phyloP scores from a whole-genome alignment of 2,797 vertebrate species.

The Muscicapa striata region DNA sequence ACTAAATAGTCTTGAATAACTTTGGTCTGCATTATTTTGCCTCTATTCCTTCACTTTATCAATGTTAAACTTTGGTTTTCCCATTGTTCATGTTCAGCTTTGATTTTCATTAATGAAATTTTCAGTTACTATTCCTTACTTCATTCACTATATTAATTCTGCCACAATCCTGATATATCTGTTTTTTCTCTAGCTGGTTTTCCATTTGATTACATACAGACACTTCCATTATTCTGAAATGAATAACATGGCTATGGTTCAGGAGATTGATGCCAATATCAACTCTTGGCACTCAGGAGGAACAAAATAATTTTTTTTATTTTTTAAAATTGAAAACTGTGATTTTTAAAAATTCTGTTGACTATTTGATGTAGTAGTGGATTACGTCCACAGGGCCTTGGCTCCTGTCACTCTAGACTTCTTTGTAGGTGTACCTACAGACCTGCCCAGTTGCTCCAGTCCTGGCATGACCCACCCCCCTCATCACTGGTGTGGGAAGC shows the following conservation, averaged over 20 bases:
- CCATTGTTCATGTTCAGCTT: background rate
- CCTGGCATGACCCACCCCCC: rapidly evolving
- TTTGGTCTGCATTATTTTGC: background rate
- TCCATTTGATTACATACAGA: constrained; percentile 9
- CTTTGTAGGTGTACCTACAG: background rate
- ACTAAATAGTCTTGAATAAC: background rate
- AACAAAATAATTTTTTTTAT: background rate
- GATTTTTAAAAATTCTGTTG: background rate
- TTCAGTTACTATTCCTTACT: background rate
- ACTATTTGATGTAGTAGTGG: background rate
- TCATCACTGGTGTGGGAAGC: background rate
- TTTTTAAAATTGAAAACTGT: background rate
- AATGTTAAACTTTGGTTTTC: background rate
- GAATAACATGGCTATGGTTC: background rate
- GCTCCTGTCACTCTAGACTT: background rate
- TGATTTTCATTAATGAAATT: background rate
- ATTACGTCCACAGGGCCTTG: background rate
- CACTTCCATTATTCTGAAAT: constrained; percentile 7
- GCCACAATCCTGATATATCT: background rate
- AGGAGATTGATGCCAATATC: background rate
- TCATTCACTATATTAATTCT: background rate
- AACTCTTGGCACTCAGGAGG: background rate
- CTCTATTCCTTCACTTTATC: background rate
- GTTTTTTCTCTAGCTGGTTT: constrained; percentile 23
- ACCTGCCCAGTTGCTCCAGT: background rate